Percentiles rank a stretch among this genome's conserved stretches.
These are phyloP conservation scores for Congeria kusceri DNA, from an alignment of 2,888 invertebrate genomes.

Conservation along the genomic window DNA sequence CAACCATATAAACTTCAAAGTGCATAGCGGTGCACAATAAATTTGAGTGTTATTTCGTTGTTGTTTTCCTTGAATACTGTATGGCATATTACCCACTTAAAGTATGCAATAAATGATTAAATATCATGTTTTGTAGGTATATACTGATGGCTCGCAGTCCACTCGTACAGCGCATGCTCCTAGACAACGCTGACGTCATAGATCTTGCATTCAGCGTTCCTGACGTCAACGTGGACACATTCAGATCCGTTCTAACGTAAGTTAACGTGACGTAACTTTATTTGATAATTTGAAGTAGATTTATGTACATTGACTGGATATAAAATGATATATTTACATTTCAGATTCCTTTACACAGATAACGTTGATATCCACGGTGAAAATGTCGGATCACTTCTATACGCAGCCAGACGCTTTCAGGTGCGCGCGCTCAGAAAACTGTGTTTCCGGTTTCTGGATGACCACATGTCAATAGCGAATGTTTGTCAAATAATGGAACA, in stretches of 20 bases:
- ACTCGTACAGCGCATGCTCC: constrained; percentile 54
- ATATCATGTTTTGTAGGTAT: constrained; percentile 25
- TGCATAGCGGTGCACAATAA: too few species aligned
- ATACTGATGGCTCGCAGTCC: constrained; percentile 62
- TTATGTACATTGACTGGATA: not conserved
- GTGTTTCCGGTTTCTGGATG: constrained; percentile 60
- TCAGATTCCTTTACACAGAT: constrained; percentile 67
- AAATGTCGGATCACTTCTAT: constrained; percentile 61
- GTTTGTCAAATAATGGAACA: constrained; percentile 68
- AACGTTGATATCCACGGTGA: constrained; percentile 53
- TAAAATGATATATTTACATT: constrained; percentile 11
- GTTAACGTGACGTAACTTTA: not conserved
- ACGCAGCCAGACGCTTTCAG: constrained; percentile 59
- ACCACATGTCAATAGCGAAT: constrained; percentile 58
- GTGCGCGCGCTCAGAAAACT: constrained; percentile 43
- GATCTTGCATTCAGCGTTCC: constrained; percentile 43
- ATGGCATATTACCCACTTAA: too few species aligned
- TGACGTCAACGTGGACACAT: constrained; percentile 40
- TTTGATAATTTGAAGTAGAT: not conserved
- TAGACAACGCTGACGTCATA: constrained; percentile 45
- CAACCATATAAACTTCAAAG: too few species aligned
- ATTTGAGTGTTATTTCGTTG: too few species aligned
- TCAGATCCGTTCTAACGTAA: constrained; percentile 48
- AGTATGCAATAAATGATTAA: too few species aligned
- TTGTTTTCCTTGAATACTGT: too few species aligned